Conservation (phyloP, 2,888 invertebrate species). For the Meteorus cinctellus region DNA sequence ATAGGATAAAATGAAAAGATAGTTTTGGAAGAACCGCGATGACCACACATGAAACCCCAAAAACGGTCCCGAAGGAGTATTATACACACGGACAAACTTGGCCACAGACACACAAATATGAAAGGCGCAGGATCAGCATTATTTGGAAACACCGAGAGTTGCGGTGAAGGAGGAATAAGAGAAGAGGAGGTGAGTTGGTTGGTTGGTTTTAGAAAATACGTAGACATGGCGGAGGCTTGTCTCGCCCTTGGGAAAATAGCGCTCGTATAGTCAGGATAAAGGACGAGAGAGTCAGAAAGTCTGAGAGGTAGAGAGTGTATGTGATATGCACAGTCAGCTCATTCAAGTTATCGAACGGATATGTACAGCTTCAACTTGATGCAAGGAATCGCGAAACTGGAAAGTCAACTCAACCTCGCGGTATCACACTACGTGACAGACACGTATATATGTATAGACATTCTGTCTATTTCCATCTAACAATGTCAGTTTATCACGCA, state of each 20-base stretch:
- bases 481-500: too few species aligned
- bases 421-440: background rate
- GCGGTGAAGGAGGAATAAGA: slow-evolving; percentile 2
- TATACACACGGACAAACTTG: background rate
- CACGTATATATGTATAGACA: too few species aligned
- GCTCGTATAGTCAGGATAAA: slow-evolving; percentile 45
- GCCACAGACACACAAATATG: background rate
- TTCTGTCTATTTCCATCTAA: too few species aligned
- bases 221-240: slow-evolving; percentile 43
- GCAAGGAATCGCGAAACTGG: slow-evolving; percentile 21
- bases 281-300: slow-evolving; percentile 11
- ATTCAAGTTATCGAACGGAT: slow-evolving; percentile 11
- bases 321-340: slow-evolving; percentile 20
- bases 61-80: background rate
- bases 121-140: slow-evolving; percentile 29
- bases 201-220: slow-evolving; percentile 43
- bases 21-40: too few species aligned
- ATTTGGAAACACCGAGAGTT: slow-evolving; percentile 18
- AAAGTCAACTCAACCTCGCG: slow-evolving; percentile 22
- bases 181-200: slow-evolving; percentile 27
- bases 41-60: too few species aligned
- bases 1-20: too few species aligned
- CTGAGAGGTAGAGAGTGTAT: background rate
- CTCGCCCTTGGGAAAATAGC: slow-evolving; percentile 52
- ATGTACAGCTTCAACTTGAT: slow-evolving; percentile 18